These are phyloP conservation scores for Corythornis leucogaster DNA, from an alignment of 2,797 vertebrate species.

Conservation along the genomic window DNA sequence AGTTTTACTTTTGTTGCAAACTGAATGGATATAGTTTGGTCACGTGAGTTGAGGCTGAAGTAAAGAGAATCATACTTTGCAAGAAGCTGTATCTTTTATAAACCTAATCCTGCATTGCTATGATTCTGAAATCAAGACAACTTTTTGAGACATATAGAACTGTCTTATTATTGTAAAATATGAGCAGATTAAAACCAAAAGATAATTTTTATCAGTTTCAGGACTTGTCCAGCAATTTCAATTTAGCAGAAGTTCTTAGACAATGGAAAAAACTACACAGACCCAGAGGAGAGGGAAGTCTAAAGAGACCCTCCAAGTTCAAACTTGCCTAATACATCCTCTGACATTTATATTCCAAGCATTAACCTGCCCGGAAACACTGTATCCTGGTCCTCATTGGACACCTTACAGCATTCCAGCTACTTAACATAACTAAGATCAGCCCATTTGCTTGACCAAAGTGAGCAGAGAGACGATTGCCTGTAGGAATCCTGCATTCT, in stretches of 20 bases:
- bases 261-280: not conserved
- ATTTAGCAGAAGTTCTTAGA: not conserved
- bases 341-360: not conserved
- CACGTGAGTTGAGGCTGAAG: fast-evolving
- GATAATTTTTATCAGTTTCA: not conserved
- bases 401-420: not conserved
- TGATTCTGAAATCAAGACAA: not conserved
- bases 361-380: not conserved
- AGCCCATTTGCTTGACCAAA: not conserved
- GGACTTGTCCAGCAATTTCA: not conserved
- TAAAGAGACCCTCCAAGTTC: not conserved
- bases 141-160: not conserved
- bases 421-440: not conserved
- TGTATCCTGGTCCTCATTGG: no score
- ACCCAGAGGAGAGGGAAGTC: not conserved
- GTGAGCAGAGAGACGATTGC: not conserved
- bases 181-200: not conserved
- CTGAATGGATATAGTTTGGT: not conserved
- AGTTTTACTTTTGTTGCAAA: not conserved
- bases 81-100: not conserved
- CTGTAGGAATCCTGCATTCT: fast-evolving
- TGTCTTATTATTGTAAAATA: not conserved
- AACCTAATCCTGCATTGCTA: not conserved
- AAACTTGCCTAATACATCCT: not conserved
- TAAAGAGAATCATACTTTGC: not conserved